Base-by-base conservation (phyloP, 1,140 invertebrate genomes). In the Achatina immaculata region DNA sequence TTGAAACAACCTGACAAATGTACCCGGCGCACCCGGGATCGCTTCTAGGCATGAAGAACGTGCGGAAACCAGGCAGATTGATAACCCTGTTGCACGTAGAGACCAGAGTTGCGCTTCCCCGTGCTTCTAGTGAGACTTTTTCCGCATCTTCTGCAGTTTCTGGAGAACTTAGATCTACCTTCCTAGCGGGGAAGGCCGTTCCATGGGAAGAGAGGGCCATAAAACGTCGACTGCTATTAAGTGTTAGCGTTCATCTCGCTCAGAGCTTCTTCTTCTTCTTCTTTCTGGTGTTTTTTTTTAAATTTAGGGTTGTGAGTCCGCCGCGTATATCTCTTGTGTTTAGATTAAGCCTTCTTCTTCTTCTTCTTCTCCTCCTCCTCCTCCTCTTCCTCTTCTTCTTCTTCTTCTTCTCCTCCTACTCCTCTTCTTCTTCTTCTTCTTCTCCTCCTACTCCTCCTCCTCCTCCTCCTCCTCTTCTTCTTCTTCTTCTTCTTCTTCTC, bases 321-420 rank as follows among this genome's bases (percentile, higher is more conserved):
- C n/a, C n/a, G n/a, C n/a, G n/a, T n/a, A n/a, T n/a, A n/a, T n/a
- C n/a, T n/a, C n/a, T n/a, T n/a, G n/a, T n/a, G n/a, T n/a, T n/a
- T n/a, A 48, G 62, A 28, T 66, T 24, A 36, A 66, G 62, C n/a
- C 45, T 48, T 48, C 45, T 48, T 48, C 45, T 48, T 48, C 45
- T 48, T 48, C 45, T 48, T 48, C 45, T 66, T 66, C 62, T 66
- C n/a, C 72, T 74, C 42, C 45, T 48, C 34, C 72, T 74, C 42
- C 45, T 48, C 34, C 72, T 74, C 42, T 34, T 48, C 24, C 72
- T 74, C 42, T 24, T 48, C 34, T 40, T 43, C 42, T 34, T 48
- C 24, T 40, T 74, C 42, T 24, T 48, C 42, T 45, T 48, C 24
- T 40, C 43, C 24, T 40, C 19, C 19, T 19, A 11, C 19, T 19